phyloP scores from a whole-genome alignment of 2,797 vertebrate genomes.

The Choloepus didactylus region DNA sequence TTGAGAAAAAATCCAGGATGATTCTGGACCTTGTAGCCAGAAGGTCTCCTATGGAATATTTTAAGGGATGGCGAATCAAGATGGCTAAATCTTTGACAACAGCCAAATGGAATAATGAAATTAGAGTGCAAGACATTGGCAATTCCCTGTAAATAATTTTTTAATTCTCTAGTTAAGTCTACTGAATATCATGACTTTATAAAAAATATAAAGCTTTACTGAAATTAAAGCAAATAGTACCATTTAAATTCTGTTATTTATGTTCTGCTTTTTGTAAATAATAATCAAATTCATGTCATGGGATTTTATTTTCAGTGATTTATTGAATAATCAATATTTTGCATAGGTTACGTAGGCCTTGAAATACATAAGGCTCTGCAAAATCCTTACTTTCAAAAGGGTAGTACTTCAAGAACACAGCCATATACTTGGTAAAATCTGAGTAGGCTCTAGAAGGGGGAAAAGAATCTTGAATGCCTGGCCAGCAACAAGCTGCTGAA shows the following conservation, averaged over 20 bases:
- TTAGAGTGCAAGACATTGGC: background rate
- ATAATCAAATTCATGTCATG: background rate
- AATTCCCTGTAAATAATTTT: background rate
- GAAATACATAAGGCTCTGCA: background rate
- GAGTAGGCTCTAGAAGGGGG: background rate
- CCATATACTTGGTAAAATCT: background rate
- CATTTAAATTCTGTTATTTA: background rate
- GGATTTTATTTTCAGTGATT: constrained; percentile 20
- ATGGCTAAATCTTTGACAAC: background rate
- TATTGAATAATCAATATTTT: constrained; percentile 31
- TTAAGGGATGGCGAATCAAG: constrained; percentile 20
- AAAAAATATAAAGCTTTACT: constrained; percentile 46
- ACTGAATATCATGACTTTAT: background rate
- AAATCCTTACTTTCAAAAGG: constrained; percentile 1
- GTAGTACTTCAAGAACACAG: background rate
- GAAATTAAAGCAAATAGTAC: constrained; percentile 30
- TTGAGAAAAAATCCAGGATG: constrained; percentile 41
- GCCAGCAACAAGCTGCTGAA: background rate
- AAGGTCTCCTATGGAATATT: constrained; percentile 31
- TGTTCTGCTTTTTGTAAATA: background rate
- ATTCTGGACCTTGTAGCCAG: background rate
- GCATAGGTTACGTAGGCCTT: background rate
- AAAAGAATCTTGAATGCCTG: background rate
- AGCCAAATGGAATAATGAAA: background rate
- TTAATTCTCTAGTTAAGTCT: background rate